These are phyloP conservation scores for Triplophysa tibetana DNA, from an alignment of 2,113 vertebrate species.

Conservation along the genomic window DNA sequence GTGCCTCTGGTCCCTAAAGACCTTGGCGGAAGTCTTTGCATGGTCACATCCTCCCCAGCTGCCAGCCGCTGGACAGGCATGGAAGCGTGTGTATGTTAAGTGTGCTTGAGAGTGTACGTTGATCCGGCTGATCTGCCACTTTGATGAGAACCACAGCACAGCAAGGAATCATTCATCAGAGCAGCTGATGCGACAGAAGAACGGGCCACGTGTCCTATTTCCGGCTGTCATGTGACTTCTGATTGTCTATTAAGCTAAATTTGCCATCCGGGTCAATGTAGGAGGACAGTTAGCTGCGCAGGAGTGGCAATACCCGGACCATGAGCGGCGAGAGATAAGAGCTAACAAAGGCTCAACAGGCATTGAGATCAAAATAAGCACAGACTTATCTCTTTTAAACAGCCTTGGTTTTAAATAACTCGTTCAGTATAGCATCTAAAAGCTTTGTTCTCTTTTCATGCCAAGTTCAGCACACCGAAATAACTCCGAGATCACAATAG, in stretches of 20 bases:
- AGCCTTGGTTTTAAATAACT: constrained; percentile 20
- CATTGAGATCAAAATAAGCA: constrained; percentile 10
- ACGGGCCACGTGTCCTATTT: background rate
- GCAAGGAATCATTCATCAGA: constrained; percentile 23
- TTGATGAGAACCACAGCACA: constrained; percentile 16
- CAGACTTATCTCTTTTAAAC: constrained; percentile 14
- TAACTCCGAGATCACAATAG: background rate
- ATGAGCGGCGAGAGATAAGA: background rate
- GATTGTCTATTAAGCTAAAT: background rate
- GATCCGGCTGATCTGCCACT: background rate
- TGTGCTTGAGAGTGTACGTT: background rate
- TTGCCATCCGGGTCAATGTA: background rate
- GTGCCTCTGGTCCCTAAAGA: background rate
- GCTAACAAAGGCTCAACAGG: constrained; percentile 23
- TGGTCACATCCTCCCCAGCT: background rate
- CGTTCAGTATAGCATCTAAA: background rate
- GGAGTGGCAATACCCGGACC: background rate
- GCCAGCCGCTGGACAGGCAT: background rate
- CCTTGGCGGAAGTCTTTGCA: background rate
- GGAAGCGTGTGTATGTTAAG: constrained; percentile 16
- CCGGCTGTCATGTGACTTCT: background rate
- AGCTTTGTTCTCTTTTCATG: background rate
- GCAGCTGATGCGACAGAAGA: constrained; percentile 18
- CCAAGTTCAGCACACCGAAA: background rate
- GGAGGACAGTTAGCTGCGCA: background rate